Conservation (phyloP, 2,797 vertebrate genomes). For the Basileuterus tristriatus region DNA sequence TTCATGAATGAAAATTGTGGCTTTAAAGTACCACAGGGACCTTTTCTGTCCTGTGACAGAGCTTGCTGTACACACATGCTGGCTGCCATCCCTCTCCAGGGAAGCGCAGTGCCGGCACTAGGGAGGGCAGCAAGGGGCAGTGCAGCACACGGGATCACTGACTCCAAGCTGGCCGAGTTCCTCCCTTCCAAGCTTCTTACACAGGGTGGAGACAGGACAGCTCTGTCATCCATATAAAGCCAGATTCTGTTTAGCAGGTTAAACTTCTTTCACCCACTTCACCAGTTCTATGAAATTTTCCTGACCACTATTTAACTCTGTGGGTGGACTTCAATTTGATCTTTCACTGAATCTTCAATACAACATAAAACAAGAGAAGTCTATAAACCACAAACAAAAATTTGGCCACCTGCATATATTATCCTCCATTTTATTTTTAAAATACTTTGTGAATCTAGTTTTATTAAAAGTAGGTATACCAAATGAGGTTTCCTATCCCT, state of each 20-base stretch:
- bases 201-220: not conserved
- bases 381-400: not conserved
- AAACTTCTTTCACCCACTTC: not conserved
- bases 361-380: not conserved
- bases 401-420: not conserved
- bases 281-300: not conserved
- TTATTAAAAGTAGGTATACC: not conserved
- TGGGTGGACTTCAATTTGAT: not conserved
- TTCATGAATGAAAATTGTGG: not conserved
- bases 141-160: fast-evolving
- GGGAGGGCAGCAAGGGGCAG: not conserved
- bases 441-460: not conserved
- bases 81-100: not conserved
- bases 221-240: not conserved
- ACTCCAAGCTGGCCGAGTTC: not conserved
- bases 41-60: not conserved
- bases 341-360: not conserved
- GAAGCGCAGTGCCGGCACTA: not conserved
- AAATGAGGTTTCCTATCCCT: not conserved
- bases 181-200: not conserved
- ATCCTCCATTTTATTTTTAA: not conserved
- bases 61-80: fast-evolving
- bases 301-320: not conserved
- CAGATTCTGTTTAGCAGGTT: not conserved
- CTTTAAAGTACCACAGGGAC: not conserved